Percentiles rank a stretch among this genome's conserved stretches.
These are phyloP conservation scores for Chaetura pelagica DNA, from an alignment of 2,113 vertebrate species.

Conservation along the genomic window DNA sequence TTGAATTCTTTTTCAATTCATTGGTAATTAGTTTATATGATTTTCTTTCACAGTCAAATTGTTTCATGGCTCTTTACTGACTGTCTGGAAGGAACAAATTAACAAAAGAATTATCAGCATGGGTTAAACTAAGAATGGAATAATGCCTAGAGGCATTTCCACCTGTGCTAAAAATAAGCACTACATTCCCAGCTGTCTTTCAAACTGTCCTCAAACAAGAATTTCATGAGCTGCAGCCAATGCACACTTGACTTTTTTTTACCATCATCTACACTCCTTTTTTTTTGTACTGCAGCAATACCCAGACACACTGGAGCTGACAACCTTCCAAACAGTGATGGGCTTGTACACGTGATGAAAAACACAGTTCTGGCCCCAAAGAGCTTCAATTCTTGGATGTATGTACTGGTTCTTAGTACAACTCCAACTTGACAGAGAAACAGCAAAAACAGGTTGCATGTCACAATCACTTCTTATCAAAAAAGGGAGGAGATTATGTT, in stretches of 20 bases:
- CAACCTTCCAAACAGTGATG: neutral
- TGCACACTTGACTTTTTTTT: neutral
- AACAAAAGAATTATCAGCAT: neutral
- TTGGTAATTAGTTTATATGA: neutral
- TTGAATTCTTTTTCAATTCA: neutral
- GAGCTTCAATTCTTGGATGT: neutral
- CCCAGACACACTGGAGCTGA: neutral
- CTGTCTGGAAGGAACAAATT: neutral
- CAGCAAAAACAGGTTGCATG: neutral
- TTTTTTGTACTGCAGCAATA: neutral
- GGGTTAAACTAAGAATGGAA: constrained; percentile 19
- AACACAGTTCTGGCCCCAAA: neutral
- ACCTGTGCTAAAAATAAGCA: constrained; percentile 43
- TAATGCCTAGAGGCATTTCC: constrained; percentile 27
- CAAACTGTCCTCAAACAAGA: neutral
- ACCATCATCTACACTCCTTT: neutral
- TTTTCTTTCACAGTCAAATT: neutral
- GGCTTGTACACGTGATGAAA: neutral
- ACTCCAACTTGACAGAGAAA: neutral
- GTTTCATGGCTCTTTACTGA: neutral
- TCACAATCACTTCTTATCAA: neutral
- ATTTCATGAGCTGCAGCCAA: neutral
- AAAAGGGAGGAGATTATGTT: neutral
- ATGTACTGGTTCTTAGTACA: neutral
- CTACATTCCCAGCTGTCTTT: constrained; percentile 33